Evolutionary conservation across 2,888 invertebrate species (phyloP).

Genomic region (Ashinkailepas kermadecensis): DNA sequence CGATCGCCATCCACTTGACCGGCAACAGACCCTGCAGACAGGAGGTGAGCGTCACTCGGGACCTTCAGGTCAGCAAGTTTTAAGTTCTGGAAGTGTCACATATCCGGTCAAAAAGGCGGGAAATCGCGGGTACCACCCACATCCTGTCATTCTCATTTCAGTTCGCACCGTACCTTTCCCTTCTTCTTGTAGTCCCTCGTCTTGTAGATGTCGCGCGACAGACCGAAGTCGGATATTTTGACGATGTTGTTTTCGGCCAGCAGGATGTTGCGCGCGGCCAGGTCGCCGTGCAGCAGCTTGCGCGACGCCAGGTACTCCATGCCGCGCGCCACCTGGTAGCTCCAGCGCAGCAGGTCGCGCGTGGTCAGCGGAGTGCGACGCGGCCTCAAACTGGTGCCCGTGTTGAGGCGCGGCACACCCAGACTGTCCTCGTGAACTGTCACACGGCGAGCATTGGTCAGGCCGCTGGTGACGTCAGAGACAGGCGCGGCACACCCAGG

Average conservation of each 20-base stretch:
- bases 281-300: slow-evolving; percentile 52
- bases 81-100: no score
- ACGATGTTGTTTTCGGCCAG: slow-evolving; percentile 44
- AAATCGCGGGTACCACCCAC: no score
- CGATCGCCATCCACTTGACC: slow-evolving; percentile 86
- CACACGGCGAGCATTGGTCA: no score
- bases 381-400: not conserved
- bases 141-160: not conserved
- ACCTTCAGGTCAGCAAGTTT: no score
- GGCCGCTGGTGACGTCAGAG: no score
- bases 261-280: slow-evolving; percentile 46
- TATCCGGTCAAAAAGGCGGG: no score
- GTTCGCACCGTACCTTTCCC: slow-evolving; percentile 17
- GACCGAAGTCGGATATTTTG: slow-evolving; percentile 47
- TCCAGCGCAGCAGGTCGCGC: slow-evolving; percentile 15
- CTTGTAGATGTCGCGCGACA: slow-evolving; percentile 45
- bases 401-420: slow-evolving; percentile 6
- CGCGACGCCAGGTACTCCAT: slow-evolving; percentile 89
- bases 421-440: not conserved
- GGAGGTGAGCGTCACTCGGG: no score
- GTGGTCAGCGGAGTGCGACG: not conserved
- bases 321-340: slow-evolving; percentile 56
- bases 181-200: slow-evolving; percentile 42
- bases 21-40: slow-evolving; percentile 30
- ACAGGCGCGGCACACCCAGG: not conserved